A percentile compares a stretch with the other conserved stretches of the same genome.
Conservation (phyloP, 1,140 invertebrate genomes). For the Cecropterus lyciades region DNA sequence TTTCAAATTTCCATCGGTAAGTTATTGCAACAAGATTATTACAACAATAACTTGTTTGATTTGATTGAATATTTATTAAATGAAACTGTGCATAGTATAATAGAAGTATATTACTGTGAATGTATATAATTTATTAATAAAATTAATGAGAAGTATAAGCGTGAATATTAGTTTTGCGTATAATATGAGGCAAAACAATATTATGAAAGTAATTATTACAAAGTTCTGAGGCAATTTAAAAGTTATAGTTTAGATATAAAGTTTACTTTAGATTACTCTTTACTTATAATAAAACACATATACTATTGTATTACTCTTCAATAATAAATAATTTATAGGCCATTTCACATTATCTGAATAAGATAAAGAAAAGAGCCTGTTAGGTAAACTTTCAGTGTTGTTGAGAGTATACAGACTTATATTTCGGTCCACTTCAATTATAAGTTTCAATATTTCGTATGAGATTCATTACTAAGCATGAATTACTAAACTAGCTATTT, state of each 20-base stretch:
- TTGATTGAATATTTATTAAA: constrained; percentile 9
- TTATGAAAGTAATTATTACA: too few species aligned
- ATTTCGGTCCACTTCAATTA: constrained; percentile 8
- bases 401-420: background rate
- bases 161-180: background rate
- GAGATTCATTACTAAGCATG: constrained; percentile 9
- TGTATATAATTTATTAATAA: background rate
- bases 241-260: too few species aligned
- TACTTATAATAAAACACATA: too few species aligned
- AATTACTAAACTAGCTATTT: too few species aligned
- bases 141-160: background rate
- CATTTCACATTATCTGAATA: too few species aligned
- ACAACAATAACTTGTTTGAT: background rate
- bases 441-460: constrained; percentile 18
- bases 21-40: constrained; percentile 1
- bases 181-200: too few species aligned
- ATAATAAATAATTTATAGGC: too few species aligned
- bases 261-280: too few species aligned
- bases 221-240: too few species aligned
- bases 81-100: constrained; percentile 6
- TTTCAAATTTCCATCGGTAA: background rate
- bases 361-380: too few species aligned
- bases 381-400: too few species aligned
- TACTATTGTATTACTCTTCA: too few species aligned
- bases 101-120: background rate